Conservation (phyloP, 2,113 vertebrate species). For the Rhinopithecus roxellana region DNA sequence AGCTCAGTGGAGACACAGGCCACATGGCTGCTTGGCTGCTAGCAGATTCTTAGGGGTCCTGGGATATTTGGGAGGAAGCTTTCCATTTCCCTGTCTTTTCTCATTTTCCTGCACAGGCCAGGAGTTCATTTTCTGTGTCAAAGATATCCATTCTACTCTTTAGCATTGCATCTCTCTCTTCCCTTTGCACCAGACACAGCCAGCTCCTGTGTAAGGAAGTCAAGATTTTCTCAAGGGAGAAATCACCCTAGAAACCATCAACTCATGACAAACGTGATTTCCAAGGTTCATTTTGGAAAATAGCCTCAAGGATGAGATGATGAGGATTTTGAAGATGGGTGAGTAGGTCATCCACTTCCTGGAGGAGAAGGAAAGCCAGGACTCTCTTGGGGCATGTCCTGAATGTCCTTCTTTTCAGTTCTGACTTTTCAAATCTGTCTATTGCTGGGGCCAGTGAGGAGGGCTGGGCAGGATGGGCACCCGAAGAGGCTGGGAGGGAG, state of each 20-base stretch:
- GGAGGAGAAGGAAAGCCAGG: background rate
- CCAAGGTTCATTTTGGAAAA: background rate
- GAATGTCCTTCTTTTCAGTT: background rate
- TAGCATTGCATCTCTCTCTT: background rate
- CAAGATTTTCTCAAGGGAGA: background rate
- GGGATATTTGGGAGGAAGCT: background rate
- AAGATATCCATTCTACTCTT: background rate
- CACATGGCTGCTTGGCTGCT: accelerated
- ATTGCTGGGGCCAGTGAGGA: background rate
- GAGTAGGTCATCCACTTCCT: background rate
- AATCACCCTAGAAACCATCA: background rate
- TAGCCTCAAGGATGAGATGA: background rate
- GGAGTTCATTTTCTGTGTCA: background rate
- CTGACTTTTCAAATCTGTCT: background rate
- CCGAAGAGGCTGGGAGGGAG: background rate
- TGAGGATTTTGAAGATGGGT: too few relatives aligned
- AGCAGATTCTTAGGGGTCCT: background rate
- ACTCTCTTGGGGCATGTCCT: too few relatives aligned
- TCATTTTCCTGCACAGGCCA: background rate
- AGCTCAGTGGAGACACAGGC: background rate
- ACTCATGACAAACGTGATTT: background rate
- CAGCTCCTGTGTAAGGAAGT: background rate
- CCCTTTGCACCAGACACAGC: accelerated
- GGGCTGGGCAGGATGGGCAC: background rate
- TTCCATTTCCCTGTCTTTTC: background rate